Evolutionary conservation across 2,888 invertebrate genomes (phyloP).

Genomic region (Drosophila neotestacea): DNA sequence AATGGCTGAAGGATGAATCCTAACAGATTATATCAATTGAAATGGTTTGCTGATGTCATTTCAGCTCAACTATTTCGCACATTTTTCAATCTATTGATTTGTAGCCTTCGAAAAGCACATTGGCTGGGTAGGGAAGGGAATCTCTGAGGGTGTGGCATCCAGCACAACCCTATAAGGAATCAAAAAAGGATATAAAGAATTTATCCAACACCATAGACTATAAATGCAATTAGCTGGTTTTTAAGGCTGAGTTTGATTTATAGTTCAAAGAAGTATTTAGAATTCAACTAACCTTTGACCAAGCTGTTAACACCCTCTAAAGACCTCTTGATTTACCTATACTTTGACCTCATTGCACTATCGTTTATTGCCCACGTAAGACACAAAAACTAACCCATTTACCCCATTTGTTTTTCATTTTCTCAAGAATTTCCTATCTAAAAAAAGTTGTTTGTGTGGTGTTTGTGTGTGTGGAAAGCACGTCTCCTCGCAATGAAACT

Average conservation of each 20-base stretch:
- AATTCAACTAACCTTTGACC: slow-evolving; percentile 8
- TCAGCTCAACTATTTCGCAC: slow-evolving; percentile 64
- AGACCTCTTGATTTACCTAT: slow-evolving; percentile 16
- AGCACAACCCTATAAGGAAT: not conserved
- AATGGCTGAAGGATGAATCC: slow-evolving; percentile 7
- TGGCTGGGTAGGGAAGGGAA: not conserved
- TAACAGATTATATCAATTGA: slow-evolving; percentile 16
- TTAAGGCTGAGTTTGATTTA: slow-evolving; percentile 10
- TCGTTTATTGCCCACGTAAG: slow-evolving; percentile 25
- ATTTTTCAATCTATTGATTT: slow-evolving; percentile 74
- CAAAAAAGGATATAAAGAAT: not conserved
- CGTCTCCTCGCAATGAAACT: slow-evolving; percentile 30
- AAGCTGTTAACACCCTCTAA: not conserved
- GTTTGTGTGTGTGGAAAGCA: slow-evolving; percentile 5
- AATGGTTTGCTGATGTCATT: slow-evolving; percentile 44
- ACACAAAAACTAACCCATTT: slow-evolving; percentile 25
- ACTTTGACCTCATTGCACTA: slow-evolving; percentile 26
- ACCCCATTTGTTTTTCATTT: slow-evolving; percentile 22
- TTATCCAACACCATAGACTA: not conserved
- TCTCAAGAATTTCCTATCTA: slow-evolving; percentile 33
- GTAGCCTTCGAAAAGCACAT: slow-evolving; percentile 51
- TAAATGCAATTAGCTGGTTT: slow-evolving; percentile 12
- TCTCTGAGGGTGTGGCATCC: slow-evolving; percentile 8
- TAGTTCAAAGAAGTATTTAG: slow-evolving; percentile 4
- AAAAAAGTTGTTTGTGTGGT: not conserved